Base-by-base conservation (phyloP, 2,888 invertebrate genomes). In the Agrotis ipsilon region DNA sequence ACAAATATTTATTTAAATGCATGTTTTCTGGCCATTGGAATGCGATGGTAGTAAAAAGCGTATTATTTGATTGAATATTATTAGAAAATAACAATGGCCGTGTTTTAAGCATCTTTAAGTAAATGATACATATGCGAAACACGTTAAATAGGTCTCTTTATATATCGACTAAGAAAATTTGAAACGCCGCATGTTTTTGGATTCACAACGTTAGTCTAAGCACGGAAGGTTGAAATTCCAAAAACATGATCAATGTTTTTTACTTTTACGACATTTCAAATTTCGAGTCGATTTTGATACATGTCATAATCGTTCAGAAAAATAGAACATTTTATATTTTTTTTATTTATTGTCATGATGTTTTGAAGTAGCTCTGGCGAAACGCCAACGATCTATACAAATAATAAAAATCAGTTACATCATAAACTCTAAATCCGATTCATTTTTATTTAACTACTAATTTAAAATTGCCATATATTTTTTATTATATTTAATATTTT, bases 261-360 rank as follows among this genome's bases (percentile, higher is more conserved):
- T n/a, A 55, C 32, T 4, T 18, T 18, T n/a, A 55, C 32, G 27
- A 55, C n/a, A 32, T 32, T 54, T 55, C 55, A 32, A 55, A 3
- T 19, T 32, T 14, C 14, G 6, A 32, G 13, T n/a, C 72, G 72
- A 76, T 58, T 72, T 74, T 78, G 81, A 71, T 78, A 77, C 61
- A 72, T 60, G 71, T 83, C 74, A 62, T 80, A 77, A 78, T 79
- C 78, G 80, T 87, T 90, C 90, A 91, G 91, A 91, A 92, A 94
- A 93, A 94, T 94, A 94, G 88, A 91, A 88, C 83, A 86, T 90
- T 39, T 39, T 39, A 7, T 46, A 89, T 87, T 91, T 87, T 91
- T 92, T 61, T 43, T 24, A 71, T 43, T 88, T 96, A 96, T 95
- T 96, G 95, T 95, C 95, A 95, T 93, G 92, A 92, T 92, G 88